Percentiles rank a stretch among this genome's conserved stretches.
phyloP scores from a whole-genome alignment of 2,888 invertebrate genomes.

The Caenorhabditis sp. region DNA sequence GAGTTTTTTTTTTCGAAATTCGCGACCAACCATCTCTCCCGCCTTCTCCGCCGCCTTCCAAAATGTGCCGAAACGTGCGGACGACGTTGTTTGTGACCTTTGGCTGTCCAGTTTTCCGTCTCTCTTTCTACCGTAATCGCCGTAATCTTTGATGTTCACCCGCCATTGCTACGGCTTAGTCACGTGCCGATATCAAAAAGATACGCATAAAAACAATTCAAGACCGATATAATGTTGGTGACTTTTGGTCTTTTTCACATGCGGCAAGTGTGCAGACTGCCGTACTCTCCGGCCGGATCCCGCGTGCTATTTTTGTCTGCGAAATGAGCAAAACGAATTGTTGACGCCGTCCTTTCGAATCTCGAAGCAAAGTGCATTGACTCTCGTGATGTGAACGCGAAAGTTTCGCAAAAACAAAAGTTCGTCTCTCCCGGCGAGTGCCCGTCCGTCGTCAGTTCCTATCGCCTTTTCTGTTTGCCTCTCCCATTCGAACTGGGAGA shows the following conservation, averaged over 20 bases:
- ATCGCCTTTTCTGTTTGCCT: slow-evolving; percentile 9
- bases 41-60: no score
- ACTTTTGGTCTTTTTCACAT: background rate
- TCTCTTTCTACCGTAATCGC: slow-evolving; percentile 4
- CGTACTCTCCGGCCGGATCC: background rate
- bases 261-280: background rate
- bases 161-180: slow-evolving; percentile 7
- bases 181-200: slow-evolving; percentile 26
- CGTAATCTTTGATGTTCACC: slow-evolving; percentile 48
- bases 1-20: slow-evolving; percentile 18
- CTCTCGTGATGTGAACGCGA: slow-evolving; percentile 49
- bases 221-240: no score
- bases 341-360: slow-evolving; percentile 23
- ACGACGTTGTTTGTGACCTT: slow-evolving; percentile 25
- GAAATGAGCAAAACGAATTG: slow-evolving; percentile 41
- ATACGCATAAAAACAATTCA: slow-evolving; percentile 23
- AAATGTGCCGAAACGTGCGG: slow-evolving; percentile 29
- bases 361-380: slow-evolving; percentile 15
- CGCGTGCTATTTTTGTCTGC: background rate
- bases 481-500: no score
- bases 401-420: slow-evolving; percentile 32
- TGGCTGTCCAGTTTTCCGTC: background rate
- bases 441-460: no score
- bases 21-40: no score
- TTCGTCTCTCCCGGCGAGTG: slow-evolving; percentile 18